Base-by-base conservation (phyloP, 1,140 invertebrate species). In the Drosophila insularis region DNA sequence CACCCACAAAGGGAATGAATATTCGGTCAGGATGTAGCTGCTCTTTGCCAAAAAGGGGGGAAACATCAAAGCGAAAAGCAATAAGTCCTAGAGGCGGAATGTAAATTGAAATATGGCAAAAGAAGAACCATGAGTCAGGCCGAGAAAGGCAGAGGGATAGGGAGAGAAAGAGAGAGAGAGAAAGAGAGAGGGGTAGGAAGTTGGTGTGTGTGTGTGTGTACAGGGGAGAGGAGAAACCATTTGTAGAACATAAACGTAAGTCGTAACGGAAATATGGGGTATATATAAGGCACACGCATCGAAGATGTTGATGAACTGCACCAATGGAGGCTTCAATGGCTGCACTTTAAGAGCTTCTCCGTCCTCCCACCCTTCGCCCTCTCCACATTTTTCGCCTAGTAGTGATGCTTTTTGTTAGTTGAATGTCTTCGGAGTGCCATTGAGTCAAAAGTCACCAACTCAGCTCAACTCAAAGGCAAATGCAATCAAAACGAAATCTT, bases 51-150 rank as follows among this genome's bases (percentile, higher is more conserved):
- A 50, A 50, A 35, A 35, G 11, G 43, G 43, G 50, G 61, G 54
- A 53, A 75, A 86, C 78, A 76, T 86, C 78, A 86, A 86, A 86
- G 82, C 76, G 79, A 81, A 87, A 86, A 78, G 82, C 82, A 87
- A 74, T 78, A 86, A 79, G 75, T 79, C 74, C 82, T 86, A 72
- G 72, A 79, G 84, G 82, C 82, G 71, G 71, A 78, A 86, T 81
- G 72, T 58, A 87, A 86, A 86, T 86, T 86, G 82, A 82, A 85
- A 85, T 78, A 64, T 75, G 75, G 70, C 73, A 86, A 55, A 61
- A 32, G 32, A 13, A 50, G 27, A 66, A 19, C 50, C 56, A 63
- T 14, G n/a, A 53, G 53, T 4, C 27, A 71, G 46, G 60, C 43
- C 46, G 14, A n/a, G 4, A 11, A 21, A 21, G 32, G 53, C 35